These are phyloP conservation scores for Psylliodes chrysocephalus DNA, from an alignment of 2,888 invertebrate species.

Conservation along the genomic window DNA sequence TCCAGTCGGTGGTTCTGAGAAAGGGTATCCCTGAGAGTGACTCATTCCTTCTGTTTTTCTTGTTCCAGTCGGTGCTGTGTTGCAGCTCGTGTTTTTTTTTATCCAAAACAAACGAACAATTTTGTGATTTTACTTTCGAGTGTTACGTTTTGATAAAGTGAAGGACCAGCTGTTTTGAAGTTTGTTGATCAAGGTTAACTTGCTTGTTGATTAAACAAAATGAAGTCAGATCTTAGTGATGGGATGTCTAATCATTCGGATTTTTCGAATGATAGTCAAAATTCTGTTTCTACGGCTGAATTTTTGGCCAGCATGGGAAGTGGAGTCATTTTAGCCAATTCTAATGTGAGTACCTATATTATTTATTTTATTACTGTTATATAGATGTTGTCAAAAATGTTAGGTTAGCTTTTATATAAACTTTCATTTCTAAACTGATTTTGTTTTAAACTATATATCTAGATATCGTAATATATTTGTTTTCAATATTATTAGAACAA, in stretches of 20 bases:
- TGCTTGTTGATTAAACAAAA: conserved; percentile 45
- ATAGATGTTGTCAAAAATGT: not conserved
- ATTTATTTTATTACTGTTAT: not conserved
- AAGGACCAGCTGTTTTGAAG: conserved; percentile 45
- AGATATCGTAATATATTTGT: no score
- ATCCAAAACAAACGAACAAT: conserved; percentile 19
- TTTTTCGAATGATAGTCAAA: conserved; percentile 63
- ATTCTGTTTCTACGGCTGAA: conserved; percentile 60
- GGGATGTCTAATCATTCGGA: conserved; percentile 63
- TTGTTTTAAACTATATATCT: no score
- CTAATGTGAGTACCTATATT: conserved; percentile 60
- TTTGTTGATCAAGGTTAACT: conserved; percentile 51
- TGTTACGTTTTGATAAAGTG: conserved; percentile 25
- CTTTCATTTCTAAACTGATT: no score
- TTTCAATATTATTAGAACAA: no score
- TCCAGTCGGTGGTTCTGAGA: conserved; percentile 61
- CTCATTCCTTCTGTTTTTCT: conserved; percentile 58
- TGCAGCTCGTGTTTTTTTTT: conserved; percentile 22
- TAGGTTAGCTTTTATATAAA: conserved; percentile 12
- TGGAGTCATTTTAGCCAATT: conserved; percentile 55
- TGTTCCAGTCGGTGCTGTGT: conserved; percentile 14
- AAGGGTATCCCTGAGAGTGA: conserved; percentile 63
- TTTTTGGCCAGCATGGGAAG: conserved; percentile 59
- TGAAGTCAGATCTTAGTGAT: conserved; percentile 63
- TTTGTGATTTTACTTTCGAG: conserved; percentile 5